These are phyloP conservation scores for Dasypogon diadema DNA, from an alignment of 2,888 invertebrate species.

Conservation along the genomic window DNA sequence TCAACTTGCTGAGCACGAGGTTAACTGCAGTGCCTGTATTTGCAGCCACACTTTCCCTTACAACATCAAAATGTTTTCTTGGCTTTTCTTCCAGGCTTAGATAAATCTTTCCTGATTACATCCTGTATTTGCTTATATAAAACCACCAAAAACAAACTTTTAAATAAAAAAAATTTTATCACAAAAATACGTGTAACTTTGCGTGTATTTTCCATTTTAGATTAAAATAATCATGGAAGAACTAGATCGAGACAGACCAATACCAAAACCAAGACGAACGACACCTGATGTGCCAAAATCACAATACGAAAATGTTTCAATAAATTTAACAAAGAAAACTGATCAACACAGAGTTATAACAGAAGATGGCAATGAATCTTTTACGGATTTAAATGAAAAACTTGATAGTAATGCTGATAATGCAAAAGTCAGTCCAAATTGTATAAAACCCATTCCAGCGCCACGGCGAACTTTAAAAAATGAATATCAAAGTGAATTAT, in stretches of 20 bases:
- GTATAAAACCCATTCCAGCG: slow-evolving; percentile 64
- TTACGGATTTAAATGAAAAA: background rate
- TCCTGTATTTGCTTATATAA: no score
- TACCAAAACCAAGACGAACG: slow-evolving; percentile 66
- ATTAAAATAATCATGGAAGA: slow-evolving; percentile 59
- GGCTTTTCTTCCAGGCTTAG: no score
- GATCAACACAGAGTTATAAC: slow-evolving; percentile 60
- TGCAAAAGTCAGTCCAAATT: background rate
- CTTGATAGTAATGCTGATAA: background rate
- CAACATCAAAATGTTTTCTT: no score
- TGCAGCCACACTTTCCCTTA: no score
- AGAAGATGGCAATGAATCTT: background rate
- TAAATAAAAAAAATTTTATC: no score
- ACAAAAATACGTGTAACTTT: no score
- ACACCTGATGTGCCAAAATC: slow-evolving; percentile 62
- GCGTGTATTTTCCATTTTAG: no score
- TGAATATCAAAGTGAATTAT: slow-evolving; percentile 53
- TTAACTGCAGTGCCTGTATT: no score
- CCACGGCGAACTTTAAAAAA: slow-evolving; percentile 62
- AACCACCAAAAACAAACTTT: no score
- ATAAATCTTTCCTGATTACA: no score
- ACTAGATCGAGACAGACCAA: slow-evolving; percentile 60
- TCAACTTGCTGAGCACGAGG: no score
- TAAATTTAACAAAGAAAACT: slow-evolving; percentile 61
- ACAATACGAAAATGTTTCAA: slow-evolving; percentile 66